phyloP scores from a whole-genome alignment of 2,888 invertebrate species.

The Aspidiotus destructor region DNA sequence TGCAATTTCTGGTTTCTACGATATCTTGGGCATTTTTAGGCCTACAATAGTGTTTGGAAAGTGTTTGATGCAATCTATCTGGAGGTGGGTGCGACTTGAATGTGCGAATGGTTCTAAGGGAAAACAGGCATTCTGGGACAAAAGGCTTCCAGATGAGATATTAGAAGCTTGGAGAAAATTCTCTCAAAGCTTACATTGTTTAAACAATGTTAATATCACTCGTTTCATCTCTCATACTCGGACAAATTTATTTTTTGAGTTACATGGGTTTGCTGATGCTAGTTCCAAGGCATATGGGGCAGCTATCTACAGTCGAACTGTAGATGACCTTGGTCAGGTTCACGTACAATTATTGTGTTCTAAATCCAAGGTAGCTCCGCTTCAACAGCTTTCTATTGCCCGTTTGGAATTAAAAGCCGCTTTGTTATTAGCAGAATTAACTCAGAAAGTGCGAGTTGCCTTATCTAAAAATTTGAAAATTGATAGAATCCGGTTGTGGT shows the following conservation, averaged over 20 bases:
- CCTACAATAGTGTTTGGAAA: no score
- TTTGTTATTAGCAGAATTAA: constrained; percentile 35
- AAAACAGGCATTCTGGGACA: no score
- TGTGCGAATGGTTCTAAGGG: no score
- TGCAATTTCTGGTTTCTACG: no score
- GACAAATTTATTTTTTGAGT: constrained; percentile 5
- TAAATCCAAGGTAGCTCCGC: constrained; percentile 39
- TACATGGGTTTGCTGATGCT: constrained; percentile 37
- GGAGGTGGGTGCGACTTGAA: no score
- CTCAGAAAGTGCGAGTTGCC: constrained; percentile 15
- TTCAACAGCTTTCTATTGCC: constrained; percentile 37
- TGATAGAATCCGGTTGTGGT: constrained; percentile 29
- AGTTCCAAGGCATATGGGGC: constrained; percentile 37
- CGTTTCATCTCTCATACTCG: no score
- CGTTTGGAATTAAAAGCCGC: constrained; percentile 38
- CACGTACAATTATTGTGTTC: constrained; percentile 36
- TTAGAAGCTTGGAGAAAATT: no score
- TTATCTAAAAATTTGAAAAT: constrained; percentile 14
- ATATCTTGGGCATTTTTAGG: no score
- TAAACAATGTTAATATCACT: no score
- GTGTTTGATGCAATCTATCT: no score
- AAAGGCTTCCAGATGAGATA: no score
- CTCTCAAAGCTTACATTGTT: no score
- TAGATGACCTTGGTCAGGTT: neutral
- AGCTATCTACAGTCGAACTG: constrained; percentile 36